These are phyloP conservation scores for Sebastes ruberrimus DNA, from an alignment of 2,797 vertebrate species.

Conservation along the genomic window DNA sequence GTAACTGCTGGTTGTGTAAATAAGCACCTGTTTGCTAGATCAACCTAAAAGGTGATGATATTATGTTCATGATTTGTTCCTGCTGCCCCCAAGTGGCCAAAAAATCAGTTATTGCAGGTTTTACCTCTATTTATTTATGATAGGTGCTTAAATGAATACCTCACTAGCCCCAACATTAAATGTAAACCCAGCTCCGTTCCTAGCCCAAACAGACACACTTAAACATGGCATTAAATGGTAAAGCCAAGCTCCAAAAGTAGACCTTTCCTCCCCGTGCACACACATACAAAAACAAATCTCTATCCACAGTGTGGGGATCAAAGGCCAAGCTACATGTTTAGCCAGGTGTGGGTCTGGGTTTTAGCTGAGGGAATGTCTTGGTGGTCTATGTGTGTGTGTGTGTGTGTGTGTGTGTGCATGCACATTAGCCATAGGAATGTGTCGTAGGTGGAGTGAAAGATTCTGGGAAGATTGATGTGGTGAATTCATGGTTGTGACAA, in stretches of 20 bases:
- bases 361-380: slow-evolving; percentile 31
- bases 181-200: not conserved
- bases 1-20: not conserved
- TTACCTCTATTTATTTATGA: not conserved
- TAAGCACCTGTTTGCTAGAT: not conserved
- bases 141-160: not conserved
- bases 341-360: slow-evolving; percentile 63
- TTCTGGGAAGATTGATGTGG: slow-evolving; percentile 49
- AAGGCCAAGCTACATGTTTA: slow-evolving; percentile 58
- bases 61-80: not conserved
- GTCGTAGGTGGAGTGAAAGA: slow-evolving; percentile 37
- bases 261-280: not conserved
- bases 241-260: slow-evolving; percentile 10
- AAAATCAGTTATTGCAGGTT: not conserved
- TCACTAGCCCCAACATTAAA: not conserved
- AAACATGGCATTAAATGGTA: slow-evolving; percentile 13
- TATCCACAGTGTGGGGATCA: slow-evolving; percentile 35
- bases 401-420: slow-evolving; percentile 32
- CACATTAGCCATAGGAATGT: slow-evolving; percentile 51
- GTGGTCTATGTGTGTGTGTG: slow-evolving; percentile 37
- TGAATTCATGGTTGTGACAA: slow-evolving; percentile 62
- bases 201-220: not conserved
- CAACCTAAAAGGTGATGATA: not conserved
- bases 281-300: slow-evolving; percentile 29
- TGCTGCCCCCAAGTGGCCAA: not conserved